phyloP scores from a whole-genome alignment of 2,888 invertebrate species.

The Galeruca laticollis region DNA sequence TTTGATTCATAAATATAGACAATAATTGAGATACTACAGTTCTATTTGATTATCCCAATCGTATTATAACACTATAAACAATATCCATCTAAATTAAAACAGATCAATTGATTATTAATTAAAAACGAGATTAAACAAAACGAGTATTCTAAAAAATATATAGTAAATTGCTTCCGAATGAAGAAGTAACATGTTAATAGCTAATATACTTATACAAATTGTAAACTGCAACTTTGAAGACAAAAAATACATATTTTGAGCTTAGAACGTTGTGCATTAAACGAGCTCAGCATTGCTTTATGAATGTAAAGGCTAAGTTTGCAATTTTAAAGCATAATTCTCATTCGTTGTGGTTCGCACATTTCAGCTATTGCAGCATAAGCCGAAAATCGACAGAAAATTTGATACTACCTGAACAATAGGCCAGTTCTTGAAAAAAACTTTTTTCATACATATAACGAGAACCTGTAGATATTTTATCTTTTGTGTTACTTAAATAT shows the following conservation, averaged over 20 bases:
- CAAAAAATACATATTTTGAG: slow-evolving; percentile 40
- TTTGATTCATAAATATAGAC: too few relatives aligned
- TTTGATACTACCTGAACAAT: not conserved
- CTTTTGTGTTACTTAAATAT: too few relatives aligned
- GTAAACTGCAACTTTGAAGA: not conserved
- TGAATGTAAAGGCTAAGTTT: slow-evolving; percentile 60
- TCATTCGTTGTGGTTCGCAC: slow-evolving; percentile 55
- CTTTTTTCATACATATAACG: not conserved
- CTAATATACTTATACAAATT: not conserved
- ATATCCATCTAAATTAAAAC: too few relatives aligned
- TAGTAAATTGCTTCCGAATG: too few relatives aligned
- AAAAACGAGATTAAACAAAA: too few relatives aligned
- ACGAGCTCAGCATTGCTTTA: slow-evolving; percentile 60
- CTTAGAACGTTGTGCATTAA: slow-evolving; percentile 60
- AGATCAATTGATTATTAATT: too few relatives aligned
- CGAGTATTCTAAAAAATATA: too few relatives aligned
- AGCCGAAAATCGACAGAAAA: slow-evolving; percentile 7
- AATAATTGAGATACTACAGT: too few relatives aligned
- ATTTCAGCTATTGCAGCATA: slow-evolving; percentile 52
- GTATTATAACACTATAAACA: too few relatives aligned
- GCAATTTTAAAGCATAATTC: slow-evolving; percentile 58
- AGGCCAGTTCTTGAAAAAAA: slow-evolving; percentile 1
- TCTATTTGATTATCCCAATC: too few relatives aligned
- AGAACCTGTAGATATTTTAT: not conserved
- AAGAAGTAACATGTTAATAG: too few relatives aligned